Evolutionary conservation across 2,888 invertebrate genomes (phyloP), one percentile per base, ranked within the genome.

Genomic region (Oxytorus armatus): DNA sequence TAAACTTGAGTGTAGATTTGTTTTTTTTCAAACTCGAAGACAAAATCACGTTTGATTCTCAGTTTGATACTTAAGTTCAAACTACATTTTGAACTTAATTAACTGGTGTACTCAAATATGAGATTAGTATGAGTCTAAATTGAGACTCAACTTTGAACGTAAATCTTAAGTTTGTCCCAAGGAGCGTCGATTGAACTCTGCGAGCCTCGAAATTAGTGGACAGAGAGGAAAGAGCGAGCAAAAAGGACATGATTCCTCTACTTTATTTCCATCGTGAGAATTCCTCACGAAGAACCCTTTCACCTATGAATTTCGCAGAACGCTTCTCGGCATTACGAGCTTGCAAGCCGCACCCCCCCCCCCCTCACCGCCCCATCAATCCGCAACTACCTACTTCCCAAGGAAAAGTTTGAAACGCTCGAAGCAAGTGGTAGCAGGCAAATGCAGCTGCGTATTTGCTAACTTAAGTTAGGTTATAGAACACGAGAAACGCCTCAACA

Each of bases 351-450:
- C 59, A 39, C 51, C 16, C 25, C 36, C 29, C 16, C 14, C 14
- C 33, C 18, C 57, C 0, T 10, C 55, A 3, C 29, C 23, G 4
- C 21, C 51, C 5, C 51, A 1, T n/a, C n/a, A n/a, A n/a, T n/a
- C 8, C 39, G 1, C 14, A 14, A 10, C 61, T n/a, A 59, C 39
- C 47, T 57, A 49, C 53, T 78, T 63, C 55, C 16, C 63, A 39
- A 59, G 57, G 70, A 59, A 72, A 74, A 78, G 73, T 78, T 81
- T 77, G 53, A 73, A 51, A 61, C 74, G 77, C 77, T 63, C 69
- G 33, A 3, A 36, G 77, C 77, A 57, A 77, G 57, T 57, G 47
- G 49, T 25, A 14, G 23, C 11, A 14, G 51, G 36, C 33, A n/a
- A 61, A 65, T 25, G 49, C 55, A 65, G 65, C 73, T 18, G 25